phyloP scores from a whole-genome alignment of 2,797 vertebrate species.

The Gallinago solitaria region DNA sequence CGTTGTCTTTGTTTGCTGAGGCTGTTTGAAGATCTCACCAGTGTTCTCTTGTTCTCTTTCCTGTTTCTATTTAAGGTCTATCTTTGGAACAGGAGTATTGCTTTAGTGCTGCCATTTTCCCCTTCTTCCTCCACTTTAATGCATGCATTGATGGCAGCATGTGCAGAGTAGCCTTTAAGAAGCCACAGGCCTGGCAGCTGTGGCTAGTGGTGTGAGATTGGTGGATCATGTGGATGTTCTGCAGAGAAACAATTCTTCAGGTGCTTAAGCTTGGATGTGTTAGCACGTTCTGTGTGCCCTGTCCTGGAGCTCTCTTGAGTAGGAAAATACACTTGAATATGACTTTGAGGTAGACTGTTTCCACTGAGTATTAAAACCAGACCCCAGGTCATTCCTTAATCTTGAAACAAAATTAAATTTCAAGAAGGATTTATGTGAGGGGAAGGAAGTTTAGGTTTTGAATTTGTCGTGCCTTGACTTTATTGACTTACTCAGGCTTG shows the following conservation, averaged over 20 bases:
- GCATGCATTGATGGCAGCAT: not conserved
- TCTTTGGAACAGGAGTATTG: not conserved
- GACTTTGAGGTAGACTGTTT: not conserved
- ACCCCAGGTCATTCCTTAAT: not conserved
- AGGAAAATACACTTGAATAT: not conserved
- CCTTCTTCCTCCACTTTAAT: not conserved
- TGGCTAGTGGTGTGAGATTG: not conserved
- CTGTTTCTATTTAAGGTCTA: not conserved
- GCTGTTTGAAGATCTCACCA: not conserved
- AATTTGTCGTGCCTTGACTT: not conserved
- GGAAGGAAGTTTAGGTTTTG: not conserved
- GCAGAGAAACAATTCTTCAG: not conserved
- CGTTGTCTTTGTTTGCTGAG: not conserved
- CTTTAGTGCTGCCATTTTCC: not conserved
- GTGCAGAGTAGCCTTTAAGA: not conserved
- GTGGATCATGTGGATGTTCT: not conserved
- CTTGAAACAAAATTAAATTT: not conserved
- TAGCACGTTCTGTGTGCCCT: not conserved
- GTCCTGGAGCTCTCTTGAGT: not conserved
- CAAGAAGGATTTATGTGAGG: not conserved
- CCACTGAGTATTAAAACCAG: not conserved
- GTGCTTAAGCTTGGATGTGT: not conserved
- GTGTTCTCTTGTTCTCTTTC: not conserved
- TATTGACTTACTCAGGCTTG: not conserved
- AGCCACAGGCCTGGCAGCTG: not conserved